These are phyloP conservation scores for Echinometra lucunter DNA, from an alignment of 53 echinoderm and acorn worm species.

Conservation along the genomic window DNA sequence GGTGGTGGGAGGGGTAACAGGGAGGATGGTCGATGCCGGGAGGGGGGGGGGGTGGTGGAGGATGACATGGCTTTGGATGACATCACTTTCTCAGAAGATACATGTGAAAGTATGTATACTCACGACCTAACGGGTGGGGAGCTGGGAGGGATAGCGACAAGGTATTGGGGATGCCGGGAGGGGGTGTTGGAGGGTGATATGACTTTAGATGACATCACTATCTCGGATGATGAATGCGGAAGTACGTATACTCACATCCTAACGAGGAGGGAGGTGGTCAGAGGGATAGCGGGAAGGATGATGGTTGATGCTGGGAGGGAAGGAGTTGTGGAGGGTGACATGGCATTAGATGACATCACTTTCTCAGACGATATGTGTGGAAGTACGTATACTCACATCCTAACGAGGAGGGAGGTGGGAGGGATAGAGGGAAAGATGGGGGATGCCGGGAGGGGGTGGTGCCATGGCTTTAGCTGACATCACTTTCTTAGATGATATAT, in stretches of 20 bases:
- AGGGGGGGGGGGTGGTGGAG: slow-evolving; percentile 37
- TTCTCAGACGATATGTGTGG: neutral
- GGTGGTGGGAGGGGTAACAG: neutral
- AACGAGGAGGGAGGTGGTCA: neutral
- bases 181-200: neutral
- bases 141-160: neutral
- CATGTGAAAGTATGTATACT: neutral
- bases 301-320: neutral
- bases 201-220: too few species aligned
- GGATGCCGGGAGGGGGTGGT: neutral
- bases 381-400: neutral
- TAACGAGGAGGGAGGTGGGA: neutral
- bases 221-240: neutral
- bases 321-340: too few species aligned
- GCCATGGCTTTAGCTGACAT: neutral
- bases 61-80: slow-evolving; percentile 83
- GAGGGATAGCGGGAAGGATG: neutral
- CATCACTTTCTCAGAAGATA: slow-evolving; percentile 65
- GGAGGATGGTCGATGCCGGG: neutral
- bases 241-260: neutral
- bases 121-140: neutral
- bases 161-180: neutral
- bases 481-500: neutral
- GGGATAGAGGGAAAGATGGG: neutral
- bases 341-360: neutral